Conservation (phyloP, 64 coral and sea anemone species). For the Stichodactyla helianthus region DNA sequence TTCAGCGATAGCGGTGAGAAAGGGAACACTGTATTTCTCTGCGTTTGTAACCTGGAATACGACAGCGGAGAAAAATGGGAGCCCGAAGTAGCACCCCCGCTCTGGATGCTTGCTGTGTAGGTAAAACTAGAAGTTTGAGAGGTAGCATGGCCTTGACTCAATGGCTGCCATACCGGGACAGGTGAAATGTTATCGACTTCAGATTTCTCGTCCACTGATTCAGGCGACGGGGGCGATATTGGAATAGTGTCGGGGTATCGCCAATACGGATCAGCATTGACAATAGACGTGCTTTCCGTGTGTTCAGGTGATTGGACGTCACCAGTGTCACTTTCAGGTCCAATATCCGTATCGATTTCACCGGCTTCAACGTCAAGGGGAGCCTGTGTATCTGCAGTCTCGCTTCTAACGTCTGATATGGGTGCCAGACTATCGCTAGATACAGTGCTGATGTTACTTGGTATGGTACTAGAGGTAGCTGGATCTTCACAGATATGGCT, state of each 20-base stretch:
- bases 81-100: neutral
- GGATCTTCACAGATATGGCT: neutral
- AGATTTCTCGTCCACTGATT: conserved; percentile 65
- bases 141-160: neutral
- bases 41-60: conserved; percentile 22
- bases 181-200: conserved; percentile 63
- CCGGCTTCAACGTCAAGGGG: neutral
- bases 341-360: neutral
- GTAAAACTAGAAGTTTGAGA: neutral
- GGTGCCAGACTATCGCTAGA: conserved; percentile 7
- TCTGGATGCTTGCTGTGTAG: neutral
- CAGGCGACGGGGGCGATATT: conserved; percentile 78
- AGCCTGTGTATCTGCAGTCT: neutral
- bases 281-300: neutral
- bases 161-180: conserved; percentile 50
- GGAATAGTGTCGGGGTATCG: conserved; percentile 22
- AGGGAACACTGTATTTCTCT: conserved; percentile 51
- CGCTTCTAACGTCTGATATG: neutral
- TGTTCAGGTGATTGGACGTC: neutral
- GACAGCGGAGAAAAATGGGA: conserved; percentile 22
- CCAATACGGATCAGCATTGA: neutral
- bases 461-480: neutral
- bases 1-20: conserved; percentile 78
- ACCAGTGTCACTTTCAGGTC: neutral
- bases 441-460: conserved; percentile 5